Evolutionary conservation across 2,113 vertebrate species (phyloP), one percentile per base, ranked within the genome.

Genomic region (Cisticola juncidis): DNA sequence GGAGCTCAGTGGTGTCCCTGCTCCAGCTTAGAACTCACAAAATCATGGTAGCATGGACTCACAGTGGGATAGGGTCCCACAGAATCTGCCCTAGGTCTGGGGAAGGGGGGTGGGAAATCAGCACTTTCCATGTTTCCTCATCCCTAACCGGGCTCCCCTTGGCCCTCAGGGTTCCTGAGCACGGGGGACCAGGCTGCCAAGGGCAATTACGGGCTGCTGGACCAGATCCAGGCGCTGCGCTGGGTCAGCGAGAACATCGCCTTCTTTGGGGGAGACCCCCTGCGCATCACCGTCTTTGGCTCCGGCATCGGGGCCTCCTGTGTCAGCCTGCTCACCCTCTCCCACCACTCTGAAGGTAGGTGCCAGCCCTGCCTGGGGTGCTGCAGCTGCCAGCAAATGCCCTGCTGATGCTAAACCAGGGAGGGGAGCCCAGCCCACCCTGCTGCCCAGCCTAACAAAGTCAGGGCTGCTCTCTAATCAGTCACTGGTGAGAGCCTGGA

Each of bases 221-320:
- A 99, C 98, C 99, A 99, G 98, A 99, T 99, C 92, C 99, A 99
- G 98, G 99, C 99, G 2, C 97, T 99, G 81, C 98, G 99, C 81
- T 99, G 99, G 99, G 99, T 99, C 97, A 99, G 99, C 1, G 99
- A 99, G 97, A 99, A 99, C 96, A 99, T 99, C 38, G 99, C 99
- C 94, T 99, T 99, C 98, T 99, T 99, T 21, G 99, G 99, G 19
- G 99, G 99, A 9, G 99, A 99, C 95, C 99, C 99, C 80, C 97
- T 99, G 97, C 98, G 99, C 51, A 99, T 99, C 97, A 99, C 99
- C 0, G 99, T 99, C 94, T 99, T 99, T 23, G 99, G 99, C 82
- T 99, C 99, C 0, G 99, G 99, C 94, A 99, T 99, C 0, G 99
- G 99, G 0, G 99, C 99, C 24, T 99, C 99, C 80, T 99, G 99